A percentile compares a stretch with the other conserved stretches of the same genome.
These are phyloP conservation scores for Osmoderma eremita DNA, from an alignment of 2,888 invertebrate genomes.

Conservation along the genomic window DNA sequence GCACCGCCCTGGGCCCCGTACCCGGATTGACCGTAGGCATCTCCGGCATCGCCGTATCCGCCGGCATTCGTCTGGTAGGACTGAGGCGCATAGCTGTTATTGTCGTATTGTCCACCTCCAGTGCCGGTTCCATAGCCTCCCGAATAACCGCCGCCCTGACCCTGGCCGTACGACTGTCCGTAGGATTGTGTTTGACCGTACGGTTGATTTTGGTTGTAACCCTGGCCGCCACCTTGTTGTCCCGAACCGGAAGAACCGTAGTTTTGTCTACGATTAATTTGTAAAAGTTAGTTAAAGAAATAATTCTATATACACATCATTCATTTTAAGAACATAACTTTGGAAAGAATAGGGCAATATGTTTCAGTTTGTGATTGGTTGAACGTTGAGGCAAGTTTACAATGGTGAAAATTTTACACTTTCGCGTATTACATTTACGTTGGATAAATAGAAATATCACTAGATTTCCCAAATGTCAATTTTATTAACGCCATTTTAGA, in stretches of 20 bases:
- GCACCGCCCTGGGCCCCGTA: conserved; percentile 39
- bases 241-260: conserved; percentile 32
- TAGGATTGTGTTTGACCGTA: conserved; percentile 41
- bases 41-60: conserved; percentile 40
- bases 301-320: no score
- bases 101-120: conserved; percentile 38
- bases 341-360: no score
- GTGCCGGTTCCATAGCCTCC: conserved; percentile 35
- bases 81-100: conserved; percentile 33
- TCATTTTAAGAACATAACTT: no score
- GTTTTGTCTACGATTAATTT: conserved; percentile 18
- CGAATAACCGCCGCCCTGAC: conserved; percentile 31
- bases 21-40: conserved; percentile 36
- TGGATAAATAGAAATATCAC: no score
- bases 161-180: conserved; percentile 40
- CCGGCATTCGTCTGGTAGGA: conserved; percentile 39
- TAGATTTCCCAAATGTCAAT: no score
- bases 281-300: no score
- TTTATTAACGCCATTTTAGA: no score
- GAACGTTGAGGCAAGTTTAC: no score
- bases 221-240: conserved; percentile 28
- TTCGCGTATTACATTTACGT: no score
- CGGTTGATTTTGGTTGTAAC: conserved; percentile 39
- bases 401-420: no score
- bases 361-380: no score